phyloP scores from a whole-genome alignment of 2,113 vertebrate species.

The Apodemus sylvaticus region DNA sequence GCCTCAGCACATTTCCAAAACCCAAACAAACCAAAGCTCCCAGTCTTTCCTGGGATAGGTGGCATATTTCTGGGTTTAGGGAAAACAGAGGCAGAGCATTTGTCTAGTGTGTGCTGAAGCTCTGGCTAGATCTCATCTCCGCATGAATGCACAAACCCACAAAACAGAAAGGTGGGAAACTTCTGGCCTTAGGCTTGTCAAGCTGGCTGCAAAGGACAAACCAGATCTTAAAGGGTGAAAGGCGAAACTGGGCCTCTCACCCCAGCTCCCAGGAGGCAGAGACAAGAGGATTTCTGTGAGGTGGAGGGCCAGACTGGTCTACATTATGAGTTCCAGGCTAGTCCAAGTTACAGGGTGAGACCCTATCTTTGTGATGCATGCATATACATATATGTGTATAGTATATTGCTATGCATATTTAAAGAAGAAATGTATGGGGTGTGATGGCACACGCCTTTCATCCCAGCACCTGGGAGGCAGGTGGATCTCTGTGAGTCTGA shows the following conservation, averaged over 20 bases:
- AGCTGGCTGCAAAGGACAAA: neutral
- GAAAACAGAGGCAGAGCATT: neutral
- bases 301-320: neutral
- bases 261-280: neutral
- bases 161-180: neutral
- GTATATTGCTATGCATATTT: neutral
- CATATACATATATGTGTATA: neutral
- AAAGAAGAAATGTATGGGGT: neutral
- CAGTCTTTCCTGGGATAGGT: neutral
- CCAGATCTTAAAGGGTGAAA: conserved; percentile 43
- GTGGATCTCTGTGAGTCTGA: too few relatives aligned
- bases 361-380: neutral
- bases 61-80: neutral
- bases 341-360: neutral
- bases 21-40: neutral
- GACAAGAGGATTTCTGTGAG: neutral
- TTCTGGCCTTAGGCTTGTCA: neutral
- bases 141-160: neutral
- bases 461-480: too few relatives aligned
- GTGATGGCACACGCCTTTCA: too few relatives aligned
- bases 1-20: neutral
- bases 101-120: neutral
- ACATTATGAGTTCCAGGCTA: neutral
- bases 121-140: neutral
- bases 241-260: neutral